Evolutionary conservation across 2,113 vertebrate genomes (phyloP).

Genomic region (Barbus barbus): DNA sequence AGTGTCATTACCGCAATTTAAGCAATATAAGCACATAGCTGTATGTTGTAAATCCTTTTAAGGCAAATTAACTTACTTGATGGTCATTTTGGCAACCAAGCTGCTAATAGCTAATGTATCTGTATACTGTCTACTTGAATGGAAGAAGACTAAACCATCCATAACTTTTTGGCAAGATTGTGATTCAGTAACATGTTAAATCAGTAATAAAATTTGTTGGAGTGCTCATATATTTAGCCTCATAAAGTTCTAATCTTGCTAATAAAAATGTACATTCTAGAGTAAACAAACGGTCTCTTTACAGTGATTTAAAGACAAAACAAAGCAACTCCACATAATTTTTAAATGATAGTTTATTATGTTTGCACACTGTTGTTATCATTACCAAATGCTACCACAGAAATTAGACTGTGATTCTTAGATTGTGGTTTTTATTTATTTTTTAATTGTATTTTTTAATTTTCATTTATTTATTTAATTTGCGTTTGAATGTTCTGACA

Average conservation of each 20-base stretch:
- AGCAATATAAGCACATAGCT: background rate
- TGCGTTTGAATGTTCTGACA: background rate
- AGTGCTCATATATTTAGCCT: background rate
- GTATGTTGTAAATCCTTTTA: background rate
- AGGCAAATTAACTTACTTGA: background rate
- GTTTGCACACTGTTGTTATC: no score
- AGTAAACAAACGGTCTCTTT: background rate
- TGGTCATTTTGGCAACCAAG: background rate
- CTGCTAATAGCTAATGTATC: background rate
- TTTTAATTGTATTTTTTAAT: no score
- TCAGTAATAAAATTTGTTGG: background rate
- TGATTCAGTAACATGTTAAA: background rate
- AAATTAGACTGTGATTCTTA: no score
- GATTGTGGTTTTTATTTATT: no score
- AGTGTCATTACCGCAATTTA: background rate
- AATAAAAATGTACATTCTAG: background rate
- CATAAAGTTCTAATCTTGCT: background rate
- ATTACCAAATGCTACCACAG: no score
- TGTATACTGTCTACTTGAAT: background rate
- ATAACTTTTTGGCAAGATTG: background rate
- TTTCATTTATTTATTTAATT: no score
- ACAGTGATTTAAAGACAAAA: no score
- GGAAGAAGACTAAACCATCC: background rate
- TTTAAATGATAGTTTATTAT: no score
- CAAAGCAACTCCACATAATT: no score